phyloP scores from a whole-genome alignment of 1,140 invertebrate genomes.

The Ceratina calcarata region DNA sequence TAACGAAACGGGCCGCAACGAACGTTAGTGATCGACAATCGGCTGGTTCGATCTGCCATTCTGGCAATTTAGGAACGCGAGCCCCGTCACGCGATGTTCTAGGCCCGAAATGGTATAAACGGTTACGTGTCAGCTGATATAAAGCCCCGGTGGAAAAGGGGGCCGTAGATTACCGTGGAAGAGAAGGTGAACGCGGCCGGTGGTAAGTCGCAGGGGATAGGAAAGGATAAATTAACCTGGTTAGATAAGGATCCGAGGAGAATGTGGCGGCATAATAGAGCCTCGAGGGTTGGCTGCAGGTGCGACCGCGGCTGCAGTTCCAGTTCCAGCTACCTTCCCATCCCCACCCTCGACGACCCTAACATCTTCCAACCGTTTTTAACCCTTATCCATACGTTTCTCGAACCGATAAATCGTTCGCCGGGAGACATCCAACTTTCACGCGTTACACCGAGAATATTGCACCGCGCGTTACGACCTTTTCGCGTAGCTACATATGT shows the following conservation, averaged over 20 bases:
- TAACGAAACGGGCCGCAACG: not conserved
- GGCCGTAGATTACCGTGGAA: not conserved
- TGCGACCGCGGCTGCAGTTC: not conserved
- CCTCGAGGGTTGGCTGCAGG: conserved; percentile 19
- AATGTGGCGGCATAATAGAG: conserved; percentile 52
- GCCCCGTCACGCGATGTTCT: conserved; percentile 36
- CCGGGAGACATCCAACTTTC: not conserved
- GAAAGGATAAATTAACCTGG: conserved; percentile 72
- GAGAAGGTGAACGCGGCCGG: not conserved
- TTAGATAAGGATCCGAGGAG: conserved; percentile 71
- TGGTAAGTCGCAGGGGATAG: conserved; percentile 49
- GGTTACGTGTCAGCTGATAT: conserved; percentile 39
- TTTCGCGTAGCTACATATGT: too few species aligned
- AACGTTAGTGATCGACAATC: not conserved
- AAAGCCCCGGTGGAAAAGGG: conserved; percentile 38
- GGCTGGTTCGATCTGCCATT: not conserved
- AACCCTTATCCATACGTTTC: not conserved
- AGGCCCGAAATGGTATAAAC: conserved; percentile 38
- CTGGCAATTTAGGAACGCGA: conserved; percentile 8
- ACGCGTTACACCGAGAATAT: too few species aligned
- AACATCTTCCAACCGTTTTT: conserved; percentile 2
- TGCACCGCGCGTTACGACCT: too few species aligned
- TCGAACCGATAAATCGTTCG: too few species aligned
- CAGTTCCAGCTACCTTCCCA: conserved; percentile 2
- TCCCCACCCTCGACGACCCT: not conserved